A percentile compares a stretch with the other conserved stretches of the same genome.
Conservation (phyloP, 2,797 vertebrate species). For the Pseudocheirus occidentalis region DNA sequence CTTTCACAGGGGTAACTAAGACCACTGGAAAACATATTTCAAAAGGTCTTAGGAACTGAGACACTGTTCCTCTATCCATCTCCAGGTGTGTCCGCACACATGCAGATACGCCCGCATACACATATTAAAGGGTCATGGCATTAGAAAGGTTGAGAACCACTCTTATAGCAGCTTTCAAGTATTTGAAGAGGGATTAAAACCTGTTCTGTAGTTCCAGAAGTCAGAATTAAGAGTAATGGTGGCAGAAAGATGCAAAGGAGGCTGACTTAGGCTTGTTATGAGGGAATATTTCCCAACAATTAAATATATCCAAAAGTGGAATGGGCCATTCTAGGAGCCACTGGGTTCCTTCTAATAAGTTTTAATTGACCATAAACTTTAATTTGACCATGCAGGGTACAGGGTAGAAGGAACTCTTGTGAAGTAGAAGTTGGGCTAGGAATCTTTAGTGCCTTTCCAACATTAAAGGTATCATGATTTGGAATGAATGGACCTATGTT, state of each 20-base stretch:
- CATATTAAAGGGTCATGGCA: no score
- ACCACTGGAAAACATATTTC: no score
- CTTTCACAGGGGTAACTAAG: no score
- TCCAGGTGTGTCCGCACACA: no score
- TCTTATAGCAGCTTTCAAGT: no score
- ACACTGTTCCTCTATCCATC: no score
- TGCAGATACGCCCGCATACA: no score
- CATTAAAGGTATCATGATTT: not conserved
- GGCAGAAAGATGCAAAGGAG: not conserved
- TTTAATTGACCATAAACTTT: not conserved
- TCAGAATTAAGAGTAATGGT: not conserved
- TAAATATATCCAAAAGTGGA: not conserved
- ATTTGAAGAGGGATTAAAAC: not conserved
- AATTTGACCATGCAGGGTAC: no score
- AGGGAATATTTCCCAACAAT: not conserved
- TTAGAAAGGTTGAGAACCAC: no score
- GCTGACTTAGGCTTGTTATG: not conserved
- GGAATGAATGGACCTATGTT: not conserved
- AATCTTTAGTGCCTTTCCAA: not conserved
- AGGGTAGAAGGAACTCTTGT: no score
- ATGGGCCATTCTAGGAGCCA: not conserved
- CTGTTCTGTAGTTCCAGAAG: not conserved
- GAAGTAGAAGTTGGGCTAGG: no score
- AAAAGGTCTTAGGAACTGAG: no score
- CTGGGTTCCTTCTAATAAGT: not conserved